Percentiles rank a stretch among this genome's conserved stretches.
These are phyloP conservation scores for Megaceryle maxima DNA, from an alignment of 2,113 vertebrate species.

Conservation along the genomic window DNA sequence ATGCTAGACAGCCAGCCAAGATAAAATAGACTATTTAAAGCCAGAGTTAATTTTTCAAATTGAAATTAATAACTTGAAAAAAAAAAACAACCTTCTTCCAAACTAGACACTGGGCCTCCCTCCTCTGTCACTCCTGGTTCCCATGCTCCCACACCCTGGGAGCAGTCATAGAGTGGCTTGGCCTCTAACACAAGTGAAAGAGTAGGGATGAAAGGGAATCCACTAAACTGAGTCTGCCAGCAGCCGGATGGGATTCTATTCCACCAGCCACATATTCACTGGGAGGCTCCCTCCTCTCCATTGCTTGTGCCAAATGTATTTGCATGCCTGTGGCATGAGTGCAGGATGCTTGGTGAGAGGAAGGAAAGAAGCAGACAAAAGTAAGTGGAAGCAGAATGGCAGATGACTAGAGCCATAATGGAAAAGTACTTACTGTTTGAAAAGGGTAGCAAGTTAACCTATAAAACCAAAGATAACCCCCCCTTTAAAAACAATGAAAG, in stretches of 20 bases:
- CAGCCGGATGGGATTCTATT: conserved; percentile 34
- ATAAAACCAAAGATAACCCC: not conserved
- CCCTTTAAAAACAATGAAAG: not conserved
- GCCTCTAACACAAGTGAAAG: not conserved
- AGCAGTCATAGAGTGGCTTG: conserved; percentile 28
- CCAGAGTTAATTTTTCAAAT: not conserved
- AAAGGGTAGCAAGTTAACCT: not conserved
- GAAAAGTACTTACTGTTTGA: not conserved
- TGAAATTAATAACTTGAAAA: not conserved
- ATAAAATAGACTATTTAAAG: not conserved
- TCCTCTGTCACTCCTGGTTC: not conserved
- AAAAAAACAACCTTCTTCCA: not conserved
- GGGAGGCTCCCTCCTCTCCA: conserved; percentile 1
- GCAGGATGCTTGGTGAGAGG: not conserved
- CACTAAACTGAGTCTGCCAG: conserved; percentile 28
- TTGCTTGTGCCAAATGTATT: conserved; percentile 41
- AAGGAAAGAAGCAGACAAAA: conserved; percentile 31
- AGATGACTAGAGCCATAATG: not conserved
- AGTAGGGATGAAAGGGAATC: conserved; percentile 26
- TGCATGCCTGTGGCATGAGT: not conserved
- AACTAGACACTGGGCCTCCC: not conserved
- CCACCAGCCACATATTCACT: not conserved
- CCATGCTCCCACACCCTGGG: conserved; percentile 20
- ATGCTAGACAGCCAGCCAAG: not conserved
- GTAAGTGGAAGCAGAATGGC: not conserved